Percentiles rank a stretch among this genome's conserved stretches.
Conservation (phyloP, 30 jellyfish, hydroid and myxozoan species). For the Aurelia coerulea region DNA sequence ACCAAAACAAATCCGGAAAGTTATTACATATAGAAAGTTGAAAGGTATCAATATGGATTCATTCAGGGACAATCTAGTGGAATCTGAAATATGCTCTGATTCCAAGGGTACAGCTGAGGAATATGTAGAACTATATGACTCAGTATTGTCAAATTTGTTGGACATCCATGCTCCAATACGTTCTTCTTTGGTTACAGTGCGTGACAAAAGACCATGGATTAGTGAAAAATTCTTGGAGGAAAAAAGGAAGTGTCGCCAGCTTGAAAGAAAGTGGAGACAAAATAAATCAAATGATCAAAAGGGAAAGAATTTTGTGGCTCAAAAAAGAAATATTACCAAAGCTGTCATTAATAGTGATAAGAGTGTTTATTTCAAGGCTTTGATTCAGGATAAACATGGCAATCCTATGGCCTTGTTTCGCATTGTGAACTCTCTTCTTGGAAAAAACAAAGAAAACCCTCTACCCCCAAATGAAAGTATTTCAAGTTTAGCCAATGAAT, state of each 20-base stretch:
- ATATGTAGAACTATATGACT: not conserved
- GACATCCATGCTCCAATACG: not conserved
- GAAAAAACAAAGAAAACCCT: too few relatives aligned
- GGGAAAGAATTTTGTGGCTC: slow-evolving; percentile 1
- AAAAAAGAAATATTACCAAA: not conserved
- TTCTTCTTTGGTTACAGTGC: not conserved
- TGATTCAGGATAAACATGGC: not conserved
- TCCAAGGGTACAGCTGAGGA: slow-evolving; percentile 1
- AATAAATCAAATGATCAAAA: not conserved
- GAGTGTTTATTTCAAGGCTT: not conserved
- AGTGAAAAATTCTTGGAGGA: not conserved
- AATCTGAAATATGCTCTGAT: not conserved
- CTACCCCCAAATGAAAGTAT: too few relatives aligned
- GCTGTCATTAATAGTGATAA: not conserved
- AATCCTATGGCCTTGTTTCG: too few relatives aligned
- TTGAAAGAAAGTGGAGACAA: not conserved
- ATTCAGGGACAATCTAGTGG: slow-evolving; percentile 10
- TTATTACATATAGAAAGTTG: too few relatives aligned
- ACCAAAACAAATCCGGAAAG: too few relatives aligned
- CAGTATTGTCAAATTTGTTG: too few relatives aligned
- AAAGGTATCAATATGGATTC: not conserved
- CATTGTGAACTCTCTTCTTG: too few relatives aligned
- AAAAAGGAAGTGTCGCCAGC: slow-evolving; percentile 6
- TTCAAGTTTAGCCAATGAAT: too few relatives aligned
- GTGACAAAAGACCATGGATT: slow-evolving; percentile 1